Base-by-base conservation (phyloP, 2,113 vertebrate species). In the Spermophilus dauricus region DNA sequence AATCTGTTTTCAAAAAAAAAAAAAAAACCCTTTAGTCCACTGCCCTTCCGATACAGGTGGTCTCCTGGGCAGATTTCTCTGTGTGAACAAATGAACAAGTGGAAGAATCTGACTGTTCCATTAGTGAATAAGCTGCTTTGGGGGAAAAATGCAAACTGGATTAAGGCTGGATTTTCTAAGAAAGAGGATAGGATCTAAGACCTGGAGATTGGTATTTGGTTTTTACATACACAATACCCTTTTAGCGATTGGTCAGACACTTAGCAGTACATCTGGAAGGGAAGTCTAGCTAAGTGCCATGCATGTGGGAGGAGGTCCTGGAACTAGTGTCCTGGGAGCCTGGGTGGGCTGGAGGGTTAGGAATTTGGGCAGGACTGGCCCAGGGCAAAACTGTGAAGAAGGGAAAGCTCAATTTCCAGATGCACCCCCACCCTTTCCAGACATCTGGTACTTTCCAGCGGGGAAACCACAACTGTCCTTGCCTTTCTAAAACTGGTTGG, bases 81-180 rank as follows among this genome's bases (percentile, higher is more conserved):
- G 70, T 37, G 76, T 22, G 96, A 92, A 96, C 95, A 95, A 81
- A 85, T 92, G 96, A 85, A 67, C 72, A 84, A 85, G 95, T 81
- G 72, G 92, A 96, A 81, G 97, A 95, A 97, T 97, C 97, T 91
- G 87, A 89, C 89, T 78, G 83, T 85, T 97, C 98, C 98, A 98
- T 97, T 97, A 98, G 97, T 18, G 96, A 97, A 95, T 96, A 97
- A 97, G 97, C 97, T 94, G 95, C 98, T 97, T 97, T 81, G 48
- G 94, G 32, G 30, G 76, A 90, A 95, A 97, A 97, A 98, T 96
- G 98, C 85, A 96, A 97, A 98, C 98, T 96, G 98, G 98, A 97
- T 97, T 98, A 98, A 97, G 96, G 61, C 39, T 97, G 98, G 97
- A 96, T 98, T 98, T 97, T 97, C 97, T 69, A 69, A 95, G 95